phyloP scores from a whole-genome alignment of 2,888 invertebrate genomes.

The Coelopa pilipes region DNA sequence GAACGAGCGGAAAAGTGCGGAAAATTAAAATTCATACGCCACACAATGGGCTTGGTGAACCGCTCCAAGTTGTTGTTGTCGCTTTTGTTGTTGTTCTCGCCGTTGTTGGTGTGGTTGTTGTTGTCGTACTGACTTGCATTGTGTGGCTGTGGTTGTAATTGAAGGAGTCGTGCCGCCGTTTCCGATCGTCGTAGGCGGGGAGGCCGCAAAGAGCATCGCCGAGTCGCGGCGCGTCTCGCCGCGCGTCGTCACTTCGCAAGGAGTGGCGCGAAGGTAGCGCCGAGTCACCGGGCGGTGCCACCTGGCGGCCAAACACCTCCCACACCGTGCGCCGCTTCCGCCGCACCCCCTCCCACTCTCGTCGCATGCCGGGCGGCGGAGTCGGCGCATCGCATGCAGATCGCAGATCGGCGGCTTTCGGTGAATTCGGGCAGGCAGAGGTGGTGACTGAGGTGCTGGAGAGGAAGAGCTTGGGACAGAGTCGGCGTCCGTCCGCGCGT shows the following conservation, averaged over 20 bases:
- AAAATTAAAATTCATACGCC: conserved; percentile 20
- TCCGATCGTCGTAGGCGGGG: background rate
- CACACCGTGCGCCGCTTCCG: background rate
- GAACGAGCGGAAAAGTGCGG: conserved; percentile 14
- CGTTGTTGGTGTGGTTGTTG: background rate
- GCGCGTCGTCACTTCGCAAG: background rate
- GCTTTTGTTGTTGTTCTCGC: background rate
- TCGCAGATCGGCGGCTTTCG: background rate
- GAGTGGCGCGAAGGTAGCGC: background rate
- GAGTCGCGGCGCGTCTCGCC: too few relatives aligned
- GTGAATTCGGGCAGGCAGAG: background rate
- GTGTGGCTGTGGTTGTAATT: background rate
- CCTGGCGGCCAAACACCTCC: conserved; percentile 9
- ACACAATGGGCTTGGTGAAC: conserved; percentile 23
- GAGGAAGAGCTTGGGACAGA: too few relatives aligned
- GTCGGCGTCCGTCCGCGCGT: too few relatives aligned
- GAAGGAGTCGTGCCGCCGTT: background rate
- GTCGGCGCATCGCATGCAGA: background rate
- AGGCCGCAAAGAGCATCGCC: conserved; percentile 5
- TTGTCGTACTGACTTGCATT: background rate
- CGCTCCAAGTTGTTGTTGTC: background rate
- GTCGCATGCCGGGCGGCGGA: background rate
- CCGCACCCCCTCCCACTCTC: background rate
- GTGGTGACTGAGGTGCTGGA: too few relatives aligned
- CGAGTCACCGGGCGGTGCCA: background rate